A percentile compares a stretch with the other conserved stretches of the same genome.
Conservation (phyloP, 2,888 invertebrate species). For the Watsonalla binaria region DNA sequence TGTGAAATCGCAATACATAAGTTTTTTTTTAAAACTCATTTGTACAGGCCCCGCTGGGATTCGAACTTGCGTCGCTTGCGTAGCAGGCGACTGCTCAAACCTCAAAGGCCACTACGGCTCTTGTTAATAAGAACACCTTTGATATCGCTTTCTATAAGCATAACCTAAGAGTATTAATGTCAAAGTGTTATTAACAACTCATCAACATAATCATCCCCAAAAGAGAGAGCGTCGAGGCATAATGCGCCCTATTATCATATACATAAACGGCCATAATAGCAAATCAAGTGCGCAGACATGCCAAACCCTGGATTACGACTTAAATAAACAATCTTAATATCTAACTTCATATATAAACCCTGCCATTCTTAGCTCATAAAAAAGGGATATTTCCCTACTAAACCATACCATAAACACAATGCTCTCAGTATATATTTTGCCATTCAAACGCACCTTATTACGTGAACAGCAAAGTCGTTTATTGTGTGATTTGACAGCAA, state of each 20-base stretch:
- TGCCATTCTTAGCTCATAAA: constrained; percentile 72
- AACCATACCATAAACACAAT: constrained; percentile 65
- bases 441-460: constrained; percentile 17
- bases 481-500: constrained; percentile 7
- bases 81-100: too few relatives aligned
- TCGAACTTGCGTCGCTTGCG: too few relatives aligned
- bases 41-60: too few relatives aligned
- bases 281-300: constrained; percentile 18
- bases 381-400: constrained; percentile 71
- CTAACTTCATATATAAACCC: constrained; percentile 60
- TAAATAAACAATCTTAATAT: constrained; percentile 66
- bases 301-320: constrained; percentile 36
- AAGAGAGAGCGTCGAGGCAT: background rate
- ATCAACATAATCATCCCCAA: background rate
- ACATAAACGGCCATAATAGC: constrained; percentile 19
- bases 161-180: background rate
- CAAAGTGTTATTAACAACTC: background rate
- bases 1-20: too few relatives aligned
- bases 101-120: too few relatives aligned
- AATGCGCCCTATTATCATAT: background rate
- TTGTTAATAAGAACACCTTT: too few relatives aligned
- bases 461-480: constrained; percentile 12
- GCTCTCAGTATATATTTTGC: constrained; percentile 26
- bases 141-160: too few relatives aligned
- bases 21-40: too few relatives aligned